Conservation (phyloP, 2,113 vertebrate genomes). For the Ariopsis seemanni region DNA sequence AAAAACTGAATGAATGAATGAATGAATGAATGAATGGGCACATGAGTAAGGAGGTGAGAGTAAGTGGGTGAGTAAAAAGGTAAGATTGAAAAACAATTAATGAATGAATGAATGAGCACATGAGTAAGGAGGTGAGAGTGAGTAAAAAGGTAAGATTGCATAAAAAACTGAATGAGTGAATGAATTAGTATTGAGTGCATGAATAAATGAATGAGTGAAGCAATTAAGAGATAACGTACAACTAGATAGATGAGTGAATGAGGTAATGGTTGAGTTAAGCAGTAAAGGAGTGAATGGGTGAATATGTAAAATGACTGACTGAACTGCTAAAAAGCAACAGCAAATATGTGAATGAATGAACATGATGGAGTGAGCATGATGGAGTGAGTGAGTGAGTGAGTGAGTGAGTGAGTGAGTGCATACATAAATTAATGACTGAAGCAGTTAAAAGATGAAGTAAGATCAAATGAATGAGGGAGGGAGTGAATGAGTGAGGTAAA, state of each 20-base stretch:
- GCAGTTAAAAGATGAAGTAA: background rate
- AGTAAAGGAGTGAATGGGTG: background rate
- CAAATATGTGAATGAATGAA: background rate
- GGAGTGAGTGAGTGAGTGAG: no score
- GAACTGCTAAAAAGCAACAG: background rate
- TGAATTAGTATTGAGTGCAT: background rate
- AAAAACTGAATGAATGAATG: no score
- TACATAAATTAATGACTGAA: background rate
- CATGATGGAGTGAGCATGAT: no score
- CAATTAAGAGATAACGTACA: background rate
- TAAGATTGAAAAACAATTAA: no score
- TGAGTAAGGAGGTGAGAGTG: no score
- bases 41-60: no score
- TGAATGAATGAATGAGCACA: no score
- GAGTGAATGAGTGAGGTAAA: background rate
- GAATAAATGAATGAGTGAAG: background rate
- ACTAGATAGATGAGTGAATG: constrained; percentile 7
- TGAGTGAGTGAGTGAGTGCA: background rate
- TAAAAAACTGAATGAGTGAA: no score
- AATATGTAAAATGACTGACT: background rate
- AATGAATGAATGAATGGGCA: no score
- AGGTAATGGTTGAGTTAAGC: constrained; percentile 32
- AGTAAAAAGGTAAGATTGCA: no score
- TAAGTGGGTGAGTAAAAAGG: no score
- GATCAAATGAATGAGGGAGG: background rate